These are phyloP conservation scores for Stigmatopora argus DNA, from an alignment of 2,113 vertebrate species.

Conservation along the genomic window DNA sequence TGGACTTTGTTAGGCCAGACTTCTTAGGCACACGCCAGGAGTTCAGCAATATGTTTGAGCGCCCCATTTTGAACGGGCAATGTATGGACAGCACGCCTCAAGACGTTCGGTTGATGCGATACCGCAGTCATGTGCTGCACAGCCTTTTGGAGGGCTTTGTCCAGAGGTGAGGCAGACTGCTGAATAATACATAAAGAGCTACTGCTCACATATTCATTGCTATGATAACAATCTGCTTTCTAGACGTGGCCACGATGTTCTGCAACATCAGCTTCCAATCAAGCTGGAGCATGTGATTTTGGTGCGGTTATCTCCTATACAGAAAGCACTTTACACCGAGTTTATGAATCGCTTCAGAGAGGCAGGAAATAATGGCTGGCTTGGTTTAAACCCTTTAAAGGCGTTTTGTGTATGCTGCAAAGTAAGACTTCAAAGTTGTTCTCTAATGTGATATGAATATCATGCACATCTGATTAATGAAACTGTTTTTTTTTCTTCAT, in stretches of 20 bases:
- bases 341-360: constrained; percentile 98
- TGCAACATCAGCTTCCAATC: constrained; percentile 85
- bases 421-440: constrained; percentile 61
- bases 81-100: constrained; percentile 96
- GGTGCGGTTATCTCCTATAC: constrained; percentile 89
- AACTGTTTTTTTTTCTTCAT: not conserved
- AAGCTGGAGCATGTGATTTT: constrained; percentile 95
- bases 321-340: constrained; percentile 89
- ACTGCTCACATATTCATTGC: not conserved
- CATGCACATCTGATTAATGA: not conserved
- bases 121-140: constrained; percentile 95
- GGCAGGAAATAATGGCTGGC: constrained; percentile 93
- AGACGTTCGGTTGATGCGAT: constrained; percentile 93
- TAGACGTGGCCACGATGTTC: constrained; percentile 92
- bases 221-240: constrained; percentile 9
- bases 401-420: constrained; percentile 99
- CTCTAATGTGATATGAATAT: not conserved
- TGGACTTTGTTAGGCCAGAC: constrained; percentile 95
- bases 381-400: constrained; percentile 95
- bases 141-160: constrained; percentile 97
- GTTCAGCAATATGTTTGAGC: constrained; percentile 99
- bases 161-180: constrained; percentile 75
- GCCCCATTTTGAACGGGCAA: constrained; percentile 96
- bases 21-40: constrained; percentile 96
- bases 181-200: not conserved